These are phyloP conservation scores for Epirrita christyi DNA, from an alignment of 2,888 invertebrate genomes.

Conservation along the genomic window DNA sequence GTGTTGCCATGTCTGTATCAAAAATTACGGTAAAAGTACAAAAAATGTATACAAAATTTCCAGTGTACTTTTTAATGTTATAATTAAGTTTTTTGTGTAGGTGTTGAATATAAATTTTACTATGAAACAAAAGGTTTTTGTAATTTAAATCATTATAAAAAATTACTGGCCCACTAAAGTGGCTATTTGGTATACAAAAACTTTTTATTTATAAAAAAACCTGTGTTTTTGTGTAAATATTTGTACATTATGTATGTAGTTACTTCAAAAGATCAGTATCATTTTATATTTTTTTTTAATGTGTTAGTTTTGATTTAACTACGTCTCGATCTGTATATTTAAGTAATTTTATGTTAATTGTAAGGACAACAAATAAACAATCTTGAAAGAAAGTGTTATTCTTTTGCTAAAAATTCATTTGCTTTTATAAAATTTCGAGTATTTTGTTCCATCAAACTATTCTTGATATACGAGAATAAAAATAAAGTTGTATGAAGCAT, in stretches of 20 bases:
- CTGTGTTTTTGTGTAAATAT: constrained; percentile 8
- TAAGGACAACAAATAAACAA: constrained; percentile 37
- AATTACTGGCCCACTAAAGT: too few relatives aligned
- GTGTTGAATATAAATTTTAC: not conserved
- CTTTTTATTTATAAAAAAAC: constrained; percentile 4
- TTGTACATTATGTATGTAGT: constrained; percentile 22
- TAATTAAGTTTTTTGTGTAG: not conserved
- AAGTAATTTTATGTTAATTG: constrained; percentile 32
- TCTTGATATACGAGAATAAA: too few relatives aligned
- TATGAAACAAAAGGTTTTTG: not conserved
- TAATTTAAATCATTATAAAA: not conserved
- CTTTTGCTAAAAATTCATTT: constrained; percentile 7
- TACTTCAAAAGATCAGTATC: constrained; percentile 35
- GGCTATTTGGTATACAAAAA: not conserved
- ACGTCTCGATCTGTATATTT: constrained; percentile 35
- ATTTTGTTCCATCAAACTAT: too few relatives aligned
- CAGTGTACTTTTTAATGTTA: constrained; percentile 15
- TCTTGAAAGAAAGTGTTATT: constrained; percentile 18
- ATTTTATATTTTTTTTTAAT: constrained; percentile 33
- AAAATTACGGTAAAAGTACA: constrained; percentile 45
- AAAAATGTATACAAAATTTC: constrained; percentile 32
- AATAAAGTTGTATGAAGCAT: too few relatives aligned
- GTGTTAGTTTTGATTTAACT: constrained; percentile 38
- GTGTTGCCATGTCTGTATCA: constrained; percentile 34
- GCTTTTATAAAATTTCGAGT: not conserved